A percentile compares a stretch with the other conserved stretches of the same genome.
Conservation (phyloP, 2,113 vertebrate species). For the Shinisaurus crocodilurus region DNA sequence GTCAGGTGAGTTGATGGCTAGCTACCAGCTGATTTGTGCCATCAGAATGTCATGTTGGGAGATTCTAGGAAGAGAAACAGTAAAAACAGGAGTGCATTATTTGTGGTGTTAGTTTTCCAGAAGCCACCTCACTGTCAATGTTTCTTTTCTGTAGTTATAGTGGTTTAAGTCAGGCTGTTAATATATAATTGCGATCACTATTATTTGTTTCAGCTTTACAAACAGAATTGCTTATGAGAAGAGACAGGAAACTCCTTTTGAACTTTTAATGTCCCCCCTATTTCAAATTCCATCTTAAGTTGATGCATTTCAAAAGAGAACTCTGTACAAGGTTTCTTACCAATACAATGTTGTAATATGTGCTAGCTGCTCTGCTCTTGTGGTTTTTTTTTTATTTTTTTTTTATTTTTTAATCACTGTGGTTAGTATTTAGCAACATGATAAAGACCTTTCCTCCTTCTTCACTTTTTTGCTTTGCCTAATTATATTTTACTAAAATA, state of each 20-base stretch:
- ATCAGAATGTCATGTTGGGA: background rate
- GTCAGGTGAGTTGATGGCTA: conserved; percentile 28
- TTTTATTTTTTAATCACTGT: too few species aligned
- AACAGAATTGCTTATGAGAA: conserved; percentile 7
- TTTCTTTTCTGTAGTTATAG: conserved; percentile 24
- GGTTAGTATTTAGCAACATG: conserved; percentile 63
- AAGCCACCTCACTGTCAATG: background rate
- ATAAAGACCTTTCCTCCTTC: conserved; percentile 62
- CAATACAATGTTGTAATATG: conserved; percentile 62
- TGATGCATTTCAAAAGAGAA: conserved; percentile 27
- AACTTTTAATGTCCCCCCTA: conserved; percentile 26
- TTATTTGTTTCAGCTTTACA: background rate
- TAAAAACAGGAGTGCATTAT: background rate
- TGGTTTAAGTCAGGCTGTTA: conserved; percentile 2
- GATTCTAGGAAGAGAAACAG: background rate
- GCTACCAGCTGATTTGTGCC: conserved; percentile 32
- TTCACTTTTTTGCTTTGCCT: conserved; percentile 38
- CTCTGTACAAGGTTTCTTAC: conserved; percentile 52
- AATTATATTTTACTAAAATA: conserved; percentile 23
- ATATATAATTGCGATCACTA: conserved; percentile 28
- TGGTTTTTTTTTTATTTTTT: conserved; percentile 59
- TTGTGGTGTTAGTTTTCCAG: background rate
- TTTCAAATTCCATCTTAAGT: conserved; percentile 43
- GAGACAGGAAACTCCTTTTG: background rate
- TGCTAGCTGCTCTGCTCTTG: conserved; percentile 36